Evolutionary conservation across 2,113 vertebrate species (phyloP).

Genomic region (Chlamydotis undulata): DNA sequence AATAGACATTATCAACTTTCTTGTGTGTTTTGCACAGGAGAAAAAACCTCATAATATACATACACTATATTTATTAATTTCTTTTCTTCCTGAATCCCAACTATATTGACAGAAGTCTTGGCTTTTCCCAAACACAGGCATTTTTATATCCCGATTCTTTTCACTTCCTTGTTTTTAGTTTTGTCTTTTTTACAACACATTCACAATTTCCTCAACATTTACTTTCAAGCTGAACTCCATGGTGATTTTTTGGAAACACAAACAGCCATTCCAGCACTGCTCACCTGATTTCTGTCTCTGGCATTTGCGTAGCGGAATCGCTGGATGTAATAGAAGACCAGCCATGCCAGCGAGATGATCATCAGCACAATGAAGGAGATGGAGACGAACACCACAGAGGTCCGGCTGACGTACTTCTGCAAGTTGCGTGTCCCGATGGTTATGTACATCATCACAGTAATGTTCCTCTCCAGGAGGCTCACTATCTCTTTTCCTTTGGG

Average conservation of each 20-base stretch:
- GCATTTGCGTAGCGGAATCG: conserved; percentile 96
- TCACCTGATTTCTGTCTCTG: conserved; percentile 95
- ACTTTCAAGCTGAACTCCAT: accelerated
- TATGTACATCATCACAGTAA: conserved; percentile 89
- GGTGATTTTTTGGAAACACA: background rate
- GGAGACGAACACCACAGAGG: conserved; percentile 97
- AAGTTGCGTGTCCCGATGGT: conserved; percentile 95
- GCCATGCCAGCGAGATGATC: conserved; percentile 98
- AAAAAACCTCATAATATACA: accelerated
- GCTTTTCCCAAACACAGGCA: background rate
- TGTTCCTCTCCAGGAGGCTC: conserved; percentile 86
- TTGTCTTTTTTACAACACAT: background rate
- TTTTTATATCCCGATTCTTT: background rate
- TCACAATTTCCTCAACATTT: background rate
- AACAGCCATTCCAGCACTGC: background rate
- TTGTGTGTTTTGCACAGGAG: background rate
- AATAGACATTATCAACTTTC: background rate
- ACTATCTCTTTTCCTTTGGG: conserved; percentile 92
- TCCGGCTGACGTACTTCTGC: conserved; percentile 98
- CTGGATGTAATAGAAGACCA: conserved; percentile 99
- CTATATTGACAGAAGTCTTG: background rate
- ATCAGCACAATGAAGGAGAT: conserved; percentile 99
- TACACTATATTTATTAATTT: background rate
- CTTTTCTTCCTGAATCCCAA: background rate
- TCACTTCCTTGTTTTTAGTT: background rate